These are phyloP conservation scores for Tinea pellionella DNA, from an alignment of 2,888 invertebrate genomes.

Conservation along the genomic window DNA sequence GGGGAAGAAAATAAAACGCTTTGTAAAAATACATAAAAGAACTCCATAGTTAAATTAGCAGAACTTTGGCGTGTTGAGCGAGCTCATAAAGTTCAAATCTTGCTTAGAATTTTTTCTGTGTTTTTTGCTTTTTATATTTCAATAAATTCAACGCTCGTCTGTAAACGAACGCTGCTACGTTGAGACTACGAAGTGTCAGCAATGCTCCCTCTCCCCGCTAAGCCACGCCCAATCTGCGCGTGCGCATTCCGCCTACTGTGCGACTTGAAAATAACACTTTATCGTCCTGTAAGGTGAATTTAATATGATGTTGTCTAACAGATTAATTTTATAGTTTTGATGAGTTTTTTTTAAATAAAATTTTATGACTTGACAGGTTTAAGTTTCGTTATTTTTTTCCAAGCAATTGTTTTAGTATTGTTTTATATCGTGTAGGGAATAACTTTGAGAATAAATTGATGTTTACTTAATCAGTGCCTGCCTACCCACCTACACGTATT, in stretches of 20 bases:
- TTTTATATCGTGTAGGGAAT: too few species aligned
- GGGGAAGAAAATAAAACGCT: too few species aligned
- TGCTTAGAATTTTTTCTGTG: too few species aligned
- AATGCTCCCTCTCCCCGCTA: not conserved
- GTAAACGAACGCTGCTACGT: not conserved
- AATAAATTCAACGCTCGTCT: not conserved
- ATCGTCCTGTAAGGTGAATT: not conserved
- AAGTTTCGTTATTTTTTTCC: not conserved
- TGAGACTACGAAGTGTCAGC: not conserved
- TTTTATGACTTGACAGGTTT: too few species aligned
- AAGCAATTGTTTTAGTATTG: not conserved
- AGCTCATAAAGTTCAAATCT: too few species aligned
- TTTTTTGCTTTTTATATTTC: not conserved
- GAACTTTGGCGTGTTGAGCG: too few species aligned
- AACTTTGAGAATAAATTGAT: too few species aligned
- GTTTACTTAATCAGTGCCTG: too few species aligned
- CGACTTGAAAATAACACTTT: not conserved
- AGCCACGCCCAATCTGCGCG: not conserved
- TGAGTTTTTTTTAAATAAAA: too few species aligned
- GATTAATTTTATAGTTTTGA: too few species aligned
- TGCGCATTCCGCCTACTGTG: not conserved
- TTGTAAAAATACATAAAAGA: too few species aligned
- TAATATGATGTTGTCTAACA: not conserved
- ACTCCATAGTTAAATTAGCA: too few species aligned
- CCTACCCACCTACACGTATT: not conserved